phyloP scores from a whole-genome alignment of 2,113 vertebrate species.

The Ochotona princeps region DNA sequence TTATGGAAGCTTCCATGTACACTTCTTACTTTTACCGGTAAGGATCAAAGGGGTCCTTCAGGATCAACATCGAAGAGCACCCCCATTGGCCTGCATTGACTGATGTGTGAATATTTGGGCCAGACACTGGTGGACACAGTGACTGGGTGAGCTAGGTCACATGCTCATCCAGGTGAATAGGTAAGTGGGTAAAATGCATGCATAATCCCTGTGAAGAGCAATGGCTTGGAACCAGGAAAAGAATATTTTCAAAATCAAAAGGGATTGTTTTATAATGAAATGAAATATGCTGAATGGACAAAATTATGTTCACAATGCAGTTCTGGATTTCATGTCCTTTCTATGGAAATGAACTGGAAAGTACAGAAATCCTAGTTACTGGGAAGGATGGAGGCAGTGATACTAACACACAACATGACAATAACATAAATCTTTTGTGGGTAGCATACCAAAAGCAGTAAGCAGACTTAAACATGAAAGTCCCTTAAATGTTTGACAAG shows the following conservation, averaged over 20 bases:
- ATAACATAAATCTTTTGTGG: background rate
- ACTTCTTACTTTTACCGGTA: background rate
- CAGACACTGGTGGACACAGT: accelerated
- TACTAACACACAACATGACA: background rate
- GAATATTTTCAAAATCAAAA: background rate
- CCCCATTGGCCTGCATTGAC: background rate
- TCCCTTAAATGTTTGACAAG: background rate
- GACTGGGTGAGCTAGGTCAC: background rate
- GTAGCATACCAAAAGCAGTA: background rate
- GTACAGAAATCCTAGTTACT: background rate
- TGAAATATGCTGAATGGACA: background rate
- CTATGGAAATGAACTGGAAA: background rate
- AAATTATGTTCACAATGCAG: background rate
- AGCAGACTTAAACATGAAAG: background rate
- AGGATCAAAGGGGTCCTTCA: background rate
- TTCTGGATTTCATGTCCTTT: background rate
- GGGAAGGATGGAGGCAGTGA: background rate
- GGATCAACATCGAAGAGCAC: background rate
- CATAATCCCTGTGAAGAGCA: background rate
- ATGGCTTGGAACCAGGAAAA: background rate
- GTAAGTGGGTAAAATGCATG: background rate
- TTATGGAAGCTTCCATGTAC: background rate
- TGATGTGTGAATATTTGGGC: background rate
- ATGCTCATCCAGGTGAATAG: background rate
- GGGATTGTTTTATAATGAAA: background rate